Percentiles rank a stretch among this genome's conserved stretches.
Evolutionary conservation across 2,113 vertebrate genomes (phyloP).

Genomic region (Poeciliopsis turrubarensis): DNA sequence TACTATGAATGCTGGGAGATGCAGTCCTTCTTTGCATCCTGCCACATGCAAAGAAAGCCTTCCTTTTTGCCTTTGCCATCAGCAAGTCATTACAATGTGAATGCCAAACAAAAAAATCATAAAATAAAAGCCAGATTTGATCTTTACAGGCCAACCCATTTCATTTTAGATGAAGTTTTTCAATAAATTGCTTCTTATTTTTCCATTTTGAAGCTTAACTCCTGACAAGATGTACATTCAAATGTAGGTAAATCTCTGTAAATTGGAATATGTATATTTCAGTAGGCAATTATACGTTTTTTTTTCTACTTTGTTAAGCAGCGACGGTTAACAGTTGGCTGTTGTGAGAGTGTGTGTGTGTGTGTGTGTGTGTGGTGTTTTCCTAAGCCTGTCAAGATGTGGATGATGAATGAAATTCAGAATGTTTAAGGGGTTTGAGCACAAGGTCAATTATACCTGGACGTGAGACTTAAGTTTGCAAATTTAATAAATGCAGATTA

Average conservation of each 20-base stretch:
- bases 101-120: too few species aligned
- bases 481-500: conserved; percentile 1
- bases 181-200: neutral
- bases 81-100: too few species aligned
- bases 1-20: too few species aligned
- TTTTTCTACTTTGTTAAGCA: conserved; percentile 57
- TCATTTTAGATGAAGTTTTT: too few species aligned
- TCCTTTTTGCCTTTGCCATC: too few species aligned
- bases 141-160: too few species aligned
- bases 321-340: conserved; percentile 33
- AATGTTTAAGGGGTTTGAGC: neutral
- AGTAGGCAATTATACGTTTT: conserved; percentile 45
- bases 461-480: neutral
- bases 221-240: neutral
- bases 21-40: too few species aligned
- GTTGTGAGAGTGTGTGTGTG: conserved; percentile 10
- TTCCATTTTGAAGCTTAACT: neutral
- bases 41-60: too few species aligned
- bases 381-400: conserved; percentile 1
- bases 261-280: conserved; percentile 60
- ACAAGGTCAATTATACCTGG: neutral
- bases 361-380: conserved; percentile 10
- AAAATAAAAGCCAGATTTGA: too few species aligned
- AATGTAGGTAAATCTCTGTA: conserved; percentile 62
- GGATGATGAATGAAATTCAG: conserved; percentile 4